Percentiles rank a stretch among this genome's conserved stretches.
These are phyloP conservation scores for Eristalinus sepulchralis DNA, from an alignment of 2,888 invertebrate genomes.

Conservation along the genomic window DNA sequence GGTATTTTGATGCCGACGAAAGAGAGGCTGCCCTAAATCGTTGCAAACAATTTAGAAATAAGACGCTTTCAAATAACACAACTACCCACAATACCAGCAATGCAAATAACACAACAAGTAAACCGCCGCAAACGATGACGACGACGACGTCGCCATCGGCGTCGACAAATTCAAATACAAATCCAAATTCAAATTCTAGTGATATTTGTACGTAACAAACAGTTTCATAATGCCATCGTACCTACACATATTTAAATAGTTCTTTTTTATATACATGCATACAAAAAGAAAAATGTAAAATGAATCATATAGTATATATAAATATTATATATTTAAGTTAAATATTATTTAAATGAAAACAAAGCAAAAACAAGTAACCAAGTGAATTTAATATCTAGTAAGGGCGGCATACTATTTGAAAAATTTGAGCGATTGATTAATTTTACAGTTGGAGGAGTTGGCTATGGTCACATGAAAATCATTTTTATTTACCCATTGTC, in stretches of 20 bases:
- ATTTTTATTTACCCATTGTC: too few species aligned
- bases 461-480: too few species aligned
- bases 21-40: slow-evolving; percentile 85
- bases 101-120: slow-evolving; percentile 15
- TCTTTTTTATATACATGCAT: slow-evolving; percentile 27
- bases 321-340: slow-evolving; percentile 55
- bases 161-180: slow-evolving; percentile 72
- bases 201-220: slow-evolving; percentile 78
- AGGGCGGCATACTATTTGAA: slow-evolving; percentile 29
- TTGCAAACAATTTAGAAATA: slow-evolving; percentile 72
- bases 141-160: slow-evolving; percentile 53
- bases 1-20: slow-evolving; percentile 95
- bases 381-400: slow-evolving; percentile 43
- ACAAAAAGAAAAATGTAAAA: slow-evolving; percentile 16
- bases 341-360: slow-evolving; percentile 40
- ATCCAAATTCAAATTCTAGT: slow-evolving; percentile 74
- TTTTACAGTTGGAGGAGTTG: neutral
- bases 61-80: slow-evolving; percentile 38
- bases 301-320: slow-evolving; percentile 10
- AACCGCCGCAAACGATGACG: slow-evolving; percentile 35
- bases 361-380: neutral
- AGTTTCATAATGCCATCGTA: slow-evolving; percentile 72
- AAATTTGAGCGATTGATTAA: neutral
- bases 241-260: slow-evolving; percentile 70
- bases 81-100: slow-evolving; percentile 1